Conservation (phyloP, 92 coral and sea anemone genomes). For the Anthopleura xanthogrammica region DNA sequence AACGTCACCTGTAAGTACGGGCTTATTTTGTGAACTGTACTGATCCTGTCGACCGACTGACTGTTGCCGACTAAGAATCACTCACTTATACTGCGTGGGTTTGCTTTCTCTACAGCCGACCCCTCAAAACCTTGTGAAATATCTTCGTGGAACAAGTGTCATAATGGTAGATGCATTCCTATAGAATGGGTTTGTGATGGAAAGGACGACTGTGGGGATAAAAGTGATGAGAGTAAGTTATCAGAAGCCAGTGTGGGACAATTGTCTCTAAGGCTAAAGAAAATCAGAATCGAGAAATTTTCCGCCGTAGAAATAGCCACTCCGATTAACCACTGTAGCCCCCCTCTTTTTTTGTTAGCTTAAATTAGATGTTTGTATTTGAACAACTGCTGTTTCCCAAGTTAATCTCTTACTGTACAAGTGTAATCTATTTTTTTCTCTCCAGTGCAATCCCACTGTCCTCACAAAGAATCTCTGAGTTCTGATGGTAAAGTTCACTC, state of each 20-base stretch:
- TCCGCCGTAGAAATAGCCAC: no score
- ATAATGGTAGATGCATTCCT: constrained; percentile 65
- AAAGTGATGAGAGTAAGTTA: constrained; percentile 71
- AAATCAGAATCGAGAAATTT: no score
- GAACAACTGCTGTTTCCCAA: no score
- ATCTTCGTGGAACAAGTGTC: constrained; percentile 61
- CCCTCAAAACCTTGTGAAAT: constrained; percentile 47
- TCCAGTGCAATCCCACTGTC: constrained; percentile 32
- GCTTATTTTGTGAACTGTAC: background rate
- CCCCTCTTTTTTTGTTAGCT: no score
- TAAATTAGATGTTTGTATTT: no score
- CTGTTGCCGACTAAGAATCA: no score
- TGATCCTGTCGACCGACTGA: no score
- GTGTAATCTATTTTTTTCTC: background rate
- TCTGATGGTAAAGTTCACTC: constrained; percentile 4
- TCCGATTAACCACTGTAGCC: no score
- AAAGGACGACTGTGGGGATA: constrained; percentile 85
- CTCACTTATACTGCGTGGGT: background rate
- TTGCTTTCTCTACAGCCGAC: constrained; percentile 13
- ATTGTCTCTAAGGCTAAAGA: no score
- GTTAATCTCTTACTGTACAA: no score
- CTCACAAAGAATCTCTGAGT: constrained; percentile 20
- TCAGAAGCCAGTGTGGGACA: background rate
- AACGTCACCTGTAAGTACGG: constrained; percentile 15
- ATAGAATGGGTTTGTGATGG: constrained; percentile 78